phyloP scores from a whole-genome alignment of 2,888 invertebrate species.

The Hypomecis atomaria region DNA sequence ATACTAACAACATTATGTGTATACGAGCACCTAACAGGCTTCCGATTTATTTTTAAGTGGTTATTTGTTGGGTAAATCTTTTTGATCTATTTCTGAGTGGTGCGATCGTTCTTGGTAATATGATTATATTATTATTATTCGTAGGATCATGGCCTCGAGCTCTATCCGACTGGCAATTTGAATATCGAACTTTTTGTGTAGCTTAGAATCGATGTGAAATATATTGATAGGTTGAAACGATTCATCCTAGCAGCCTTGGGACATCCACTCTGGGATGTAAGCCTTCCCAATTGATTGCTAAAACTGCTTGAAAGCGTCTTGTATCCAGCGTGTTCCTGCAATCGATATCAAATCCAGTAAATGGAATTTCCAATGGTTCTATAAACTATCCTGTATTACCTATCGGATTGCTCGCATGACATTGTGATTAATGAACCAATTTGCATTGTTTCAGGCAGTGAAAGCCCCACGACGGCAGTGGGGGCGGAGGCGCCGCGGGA shows the following conservation, averaged over 20 bases:
- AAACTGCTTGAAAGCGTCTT: no score
- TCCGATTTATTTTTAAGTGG: constrained; percentile 14
- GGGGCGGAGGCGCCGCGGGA: constrained; percentile 84
- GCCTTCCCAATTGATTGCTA: no score
- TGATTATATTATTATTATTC: neutral
- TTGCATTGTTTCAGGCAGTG: constrained; percentile 85
- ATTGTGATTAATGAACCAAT: neutral
- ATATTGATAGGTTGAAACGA: no score
- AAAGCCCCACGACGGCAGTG: constrained; percentile 87
- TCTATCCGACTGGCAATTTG: no score
- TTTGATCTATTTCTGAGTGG: constrained; percentile 2
- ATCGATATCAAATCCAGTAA: no score
- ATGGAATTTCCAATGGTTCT: neutral
- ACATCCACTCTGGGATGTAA: no score
- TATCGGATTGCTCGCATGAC: neutral
- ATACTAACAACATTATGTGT: neutral
- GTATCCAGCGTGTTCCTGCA: no score
- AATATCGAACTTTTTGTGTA: no score
- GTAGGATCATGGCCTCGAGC: no score
- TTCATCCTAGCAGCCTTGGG: no score
- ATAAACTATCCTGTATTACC: neutral
- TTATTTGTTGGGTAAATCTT: neutral
- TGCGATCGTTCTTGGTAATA: neutral
- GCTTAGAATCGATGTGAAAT: no score
- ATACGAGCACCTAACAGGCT: neutral